Evolutionary conservation across 2,888 invertebrate genomes (phyloP).

Genomic region (Stenichneumon culpator): DNA sequence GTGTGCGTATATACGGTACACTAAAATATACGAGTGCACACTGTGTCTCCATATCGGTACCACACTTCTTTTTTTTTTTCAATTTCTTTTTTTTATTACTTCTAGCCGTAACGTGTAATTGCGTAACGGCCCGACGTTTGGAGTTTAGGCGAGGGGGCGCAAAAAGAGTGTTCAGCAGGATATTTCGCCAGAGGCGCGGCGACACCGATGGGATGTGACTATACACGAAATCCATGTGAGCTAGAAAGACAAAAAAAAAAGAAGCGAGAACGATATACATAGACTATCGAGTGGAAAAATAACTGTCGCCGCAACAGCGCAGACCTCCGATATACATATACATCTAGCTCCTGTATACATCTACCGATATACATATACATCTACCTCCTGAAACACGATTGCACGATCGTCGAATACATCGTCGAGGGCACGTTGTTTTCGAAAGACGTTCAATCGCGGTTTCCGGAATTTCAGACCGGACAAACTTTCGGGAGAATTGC

Average conservation of each 20-base stretch:
- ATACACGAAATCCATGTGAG: slow-evolving; percentile 29
- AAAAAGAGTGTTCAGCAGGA: slow-evolving; percentile 36
- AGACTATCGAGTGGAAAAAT: slow-evolving; percentile 55
- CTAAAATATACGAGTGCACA: background rate
- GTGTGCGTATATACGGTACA: background rate
- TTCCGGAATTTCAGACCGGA: background rate
- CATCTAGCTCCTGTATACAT: background rate
- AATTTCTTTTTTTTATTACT: background rate
- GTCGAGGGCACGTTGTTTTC: background rate
- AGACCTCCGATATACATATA: no score
- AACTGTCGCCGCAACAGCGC: slow-evolving; percentile 29
- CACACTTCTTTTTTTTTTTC: slow-evolving; percentile 27
- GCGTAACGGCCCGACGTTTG: slow-evolving; percentile 55
- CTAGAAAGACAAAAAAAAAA: slow-evolving; percentile 23
- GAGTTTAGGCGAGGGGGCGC: slow-evolving; percentile 21
- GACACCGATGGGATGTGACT: slow-evolving; percentile 30
- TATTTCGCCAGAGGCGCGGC: slow-evolving; percentile 50
- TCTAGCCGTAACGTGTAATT: slow-evolving; percentile 51
- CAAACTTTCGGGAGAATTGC: background rate
- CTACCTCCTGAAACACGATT: slow-evolving; percentile 41
- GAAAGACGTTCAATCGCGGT: background rate
- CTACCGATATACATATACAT: no score
- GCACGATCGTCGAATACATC: slow-evolving; percentile 20
- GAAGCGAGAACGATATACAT: background rate
- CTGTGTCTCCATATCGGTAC: slow-evolving; percentile 20